Base-by-base conservation (phyloP, 2,797 vertebrate genomes). In the Phrynocephalus forsythii region DNA sequence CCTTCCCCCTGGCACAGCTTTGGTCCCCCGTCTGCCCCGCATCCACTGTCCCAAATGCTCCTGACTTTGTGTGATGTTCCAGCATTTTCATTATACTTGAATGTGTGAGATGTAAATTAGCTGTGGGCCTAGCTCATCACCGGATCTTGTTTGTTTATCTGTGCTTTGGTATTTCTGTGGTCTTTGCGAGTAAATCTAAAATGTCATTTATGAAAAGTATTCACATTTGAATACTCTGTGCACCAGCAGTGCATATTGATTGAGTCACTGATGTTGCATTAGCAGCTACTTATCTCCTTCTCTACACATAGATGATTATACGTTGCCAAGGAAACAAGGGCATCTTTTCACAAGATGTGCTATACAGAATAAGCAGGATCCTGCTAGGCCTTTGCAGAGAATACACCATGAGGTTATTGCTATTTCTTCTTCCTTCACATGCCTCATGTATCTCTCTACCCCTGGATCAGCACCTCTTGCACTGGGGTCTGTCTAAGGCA, bases 241-340 rank as follows among this genome's bases (percentile, higher is more conserved):
- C 78, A 38, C 72, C 86, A 30, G 26, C 9, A 72, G 81, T 84
- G 38, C 33, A 75, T 85, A 83, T 77, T 89, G 87, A 73, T 81
- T 91, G 66, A 85, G 67, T 91, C 44, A 24, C 15, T 92, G 83
- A 84, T 67, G 75, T 89, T 91, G 91, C 38, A 89, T 88, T 67
- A 83, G 38, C 66, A 90, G 48, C 79, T 92, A 72, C 69, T 93
- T 89, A 87, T 90, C 92, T 93, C 38, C 60, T 87, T 44, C 69
- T 90, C 72, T 78, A 86, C 84, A 90, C 66, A 73, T 73, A 92
- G 79, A 90, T 81, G 38, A 89, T 81, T 93, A 86, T 79, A 91
- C 79, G 94, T 94, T 96, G 84, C 89, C 81, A 93, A 67, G 92
- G 94, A 93, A 90, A 95, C 86, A 90, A 90, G 87, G 60, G 79